Evolutionary conservation across 92 coral and sea anemone species (phyloP).

Genomic region (Epizoanthus fatuus): DNA sequence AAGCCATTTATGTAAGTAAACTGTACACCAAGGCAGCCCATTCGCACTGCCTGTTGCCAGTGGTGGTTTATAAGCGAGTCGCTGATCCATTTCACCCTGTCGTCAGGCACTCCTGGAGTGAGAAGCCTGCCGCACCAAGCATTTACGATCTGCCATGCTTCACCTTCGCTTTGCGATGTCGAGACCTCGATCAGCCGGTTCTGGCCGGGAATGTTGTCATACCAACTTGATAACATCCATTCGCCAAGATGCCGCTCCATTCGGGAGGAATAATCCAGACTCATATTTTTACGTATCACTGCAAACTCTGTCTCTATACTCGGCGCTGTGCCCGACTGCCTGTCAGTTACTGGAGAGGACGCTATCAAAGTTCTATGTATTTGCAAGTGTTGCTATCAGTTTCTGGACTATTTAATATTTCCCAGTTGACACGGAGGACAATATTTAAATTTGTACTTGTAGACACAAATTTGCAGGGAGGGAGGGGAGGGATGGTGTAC

Average conservation of each 20-base stretch:
- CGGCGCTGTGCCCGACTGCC: no score
- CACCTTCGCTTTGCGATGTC: constrained; percentile 75
- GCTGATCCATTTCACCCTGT: constrained; percentile 69
- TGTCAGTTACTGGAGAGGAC: no score
- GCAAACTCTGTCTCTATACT: no score
- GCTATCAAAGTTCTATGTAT: no score
- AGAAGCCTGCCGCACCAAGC: constrained; percentile 80
- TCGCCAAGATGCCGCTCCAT: constrained; percentile 86
- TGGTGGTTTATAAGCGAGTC: constrained; percentile 82
- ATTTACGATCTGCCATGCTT: constrained; percentile 64
- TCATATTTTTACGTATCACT: background rate
- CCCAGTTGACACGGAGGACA: no score
- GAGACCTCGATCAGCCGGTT: constrained; percentile 86
- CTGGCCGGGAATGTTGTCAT: constrained; percentile 92
- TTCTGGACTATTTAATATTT: no score
- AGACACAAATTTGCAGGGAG: no score
- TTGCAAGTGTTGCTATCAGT: no score
- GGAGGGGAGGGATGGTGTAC: no score
- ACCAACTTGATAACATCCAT: constrained; percentile 96
- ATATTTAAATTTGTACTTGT: no score
- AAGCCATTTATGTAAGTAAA: constrained; percentile 93
- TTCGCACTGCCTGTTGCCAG: constrained; percentile 86
- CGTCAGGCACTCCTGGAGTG: constrained; percentile 83
- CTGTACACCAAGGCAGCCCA: constrained; percentile 93
- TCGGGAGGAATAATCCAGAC: constrained; percentile 23